Conservation (phyloP, 1,140 invertebrate species). For the Choristoneura fumiferana region DNA sequence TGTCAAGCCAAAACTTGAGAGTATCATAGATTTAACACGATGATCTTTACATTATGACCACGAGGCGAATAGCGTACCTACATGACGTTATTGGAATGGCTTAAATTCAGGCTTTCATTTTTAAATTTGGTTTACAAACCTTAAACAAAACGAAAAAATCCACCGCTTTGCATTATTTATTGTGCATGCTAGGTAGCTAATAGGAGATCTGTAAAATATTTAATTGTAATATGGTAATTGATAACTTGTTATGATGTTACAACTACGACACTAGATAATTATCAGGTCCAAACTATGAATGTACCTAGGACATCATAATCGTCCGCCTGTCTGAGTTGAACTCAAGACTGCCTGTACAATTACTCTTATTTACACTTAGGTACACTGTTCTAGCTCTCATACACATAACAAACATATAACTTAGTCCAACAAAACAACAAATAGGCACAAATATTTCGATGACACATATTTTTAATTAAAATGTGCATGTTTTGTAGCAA, state of each 20-base stretch:
- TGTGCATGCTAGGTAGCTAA: constrained; percentile 69
- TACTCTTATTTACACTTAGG: too few species aligned
- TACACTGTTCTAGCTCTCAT: too few species aligned
- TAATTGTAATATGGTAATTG: constrained; percentile 17
- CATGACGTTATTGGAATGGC: constrained; percentile 66
- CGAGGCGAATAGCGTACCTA: constrained; percentile 46
- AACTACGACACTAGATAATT: too few species aligned
- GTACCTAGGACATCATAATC: background rate
- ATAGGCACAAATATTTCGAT: too few species aligned
- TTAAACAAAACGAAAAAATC: constrained; percentile 50
- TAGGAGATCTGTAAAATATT: constrained; percentile 61
- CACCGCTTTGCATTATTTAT: constrained; percentile 74
- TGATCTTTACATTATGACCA: constrained; percentile 43
- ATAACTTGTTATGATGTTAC: too few species aligned
- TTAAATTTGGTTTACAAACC: constrained; percentile 52
- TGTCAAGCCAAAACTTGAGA: constrained; percentile 18
- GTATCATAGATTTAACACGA: constrained; percentile 61
- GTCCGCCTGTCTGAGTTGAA: constrained; percentile 23
- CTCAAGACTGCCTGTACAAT: too few species aligned
- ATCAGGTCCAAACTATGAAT: background rate
- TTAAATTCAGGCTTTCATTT: constrained; percentile 66
- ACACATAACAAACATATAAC: too few species aligned
- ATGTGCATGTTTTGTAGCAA: too few species aligned
- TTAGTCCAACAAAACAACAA: too few species aligned
- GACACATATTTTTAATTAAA: too few species aligned